phyloP scores from a whole-genome alignment of 2,113 vertebrate species.

The Acanthochromis polyacanthus region DNA sequence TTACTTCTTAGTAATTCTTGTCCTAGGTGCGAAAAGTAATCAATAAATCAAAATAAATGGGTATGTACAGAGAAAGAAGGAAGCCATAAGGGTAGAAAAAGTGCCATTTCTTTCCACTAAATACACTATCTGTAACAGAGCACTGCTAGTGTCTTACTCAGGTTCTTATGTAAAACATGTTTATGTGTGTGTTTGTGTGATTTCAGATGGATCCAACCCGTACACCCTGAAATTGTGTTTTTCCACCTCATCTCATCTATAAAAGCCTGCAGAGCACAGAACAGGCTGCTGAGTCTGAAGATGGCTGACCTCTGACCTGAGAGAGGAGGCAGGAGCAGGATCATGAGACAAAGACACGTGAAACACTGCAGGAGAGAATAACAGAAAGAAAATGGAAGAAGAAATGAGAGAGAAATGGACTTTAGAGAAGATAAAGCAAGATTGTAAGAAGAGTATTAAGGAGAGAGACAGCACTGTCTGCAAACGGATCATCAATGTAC shows the following conservation, averaged over 20 bases:
- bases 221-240: conserved; percentile 99
- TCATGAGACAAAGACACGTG: background rate
- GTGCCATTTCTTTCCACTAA: no score
- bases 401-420: background rate
- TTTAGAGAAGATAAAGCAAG: conserved; percentile 9
- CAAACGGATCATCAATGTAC: background rate
- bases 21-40: no score
- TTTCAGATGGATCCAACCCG: conserved; percentile 96
- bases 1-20: no score
- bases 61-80: no score
- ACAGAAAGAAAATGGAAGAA: background rate
- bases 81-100: no score
- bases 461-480: conserved; percentile 4
- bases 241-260: conserved; percentile 97
- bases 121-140: no score
- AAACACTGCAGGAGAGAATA: background rate
- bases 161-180: background rate
- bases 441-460: background rate
- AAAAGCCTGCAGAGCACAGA: conserved; percentile 61
- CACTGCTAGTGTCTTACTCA: no score
- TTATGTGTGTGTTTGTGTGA: conserved; percentile 34
- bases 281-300: conserved; percentile 10
- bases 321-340: conserved; percentile 1
- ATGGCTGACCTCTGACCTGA: conserved; percentile 25
- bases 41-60: no score